These are phyloP conservation scores for Tachina lurida DNA, from an alignment of 2,888 invertebrate genomes.

Conservation along the genomic window DNA sequence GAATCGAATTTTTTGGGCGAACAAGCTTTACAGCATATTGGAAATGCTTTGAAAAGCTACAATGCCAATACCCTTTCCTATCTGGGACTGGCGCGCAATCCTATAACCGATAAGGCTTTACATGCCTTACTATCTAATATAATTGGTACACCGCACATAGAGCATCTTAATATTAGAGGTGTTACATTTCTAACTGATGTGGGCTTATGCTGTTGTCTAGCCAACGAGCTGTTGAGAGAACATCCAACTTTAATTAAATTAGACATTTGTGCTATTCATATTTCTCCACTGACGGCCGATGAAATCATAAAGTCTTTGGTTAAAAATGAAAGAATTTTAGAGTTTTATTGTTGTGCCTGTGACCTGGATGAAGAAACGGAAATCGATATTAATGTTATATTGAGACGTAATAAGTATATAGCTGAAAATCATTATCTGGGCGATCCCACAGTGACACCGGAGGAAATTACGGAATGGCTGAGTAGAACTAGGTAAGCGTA, in stretches of 20 bases:
- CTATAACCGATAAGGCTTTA: conserved; percentile 73
- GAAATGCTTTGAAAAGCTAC: conserved; percentile 53
- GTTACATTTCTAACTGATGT: conserved; percentile 11
- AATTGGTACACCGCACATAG: conserved; percentile 72
- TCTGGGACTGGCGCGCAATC: conserved; percentile 77
- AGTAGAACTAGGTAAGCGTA: conserved; percentile 70
- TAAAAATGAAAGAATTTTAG: conserved; percentile 73
- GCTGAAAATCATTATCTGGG: conserved; percentile 73
- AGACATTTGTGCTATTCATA: conserved; percentile 73
- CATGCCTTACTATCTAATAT: conserved; percentile 68
- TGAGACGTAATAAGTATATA: conserved; percentile 77
- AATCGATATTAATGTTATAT: conserved; percentile 75
- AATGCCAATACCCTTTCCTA: conserved; percentile 70
- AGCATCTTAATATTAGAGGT: conserved; percentile 75
- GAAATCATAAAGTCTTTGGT: conserved; percentile 74
- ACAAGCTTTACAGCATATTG: conserved; percentile 65
- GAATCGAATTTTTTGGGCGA: conserved; percentile 75
- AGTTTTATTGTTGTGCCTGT: conserved; percentile 76
- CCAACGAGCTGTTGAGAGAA: conserved; percentile 72
- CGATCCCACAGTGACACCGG: conserved; percentile 72
- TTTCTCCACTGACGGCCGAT: conserved; percentile 57
- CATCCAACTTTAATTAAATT: conserved; percentile 74
- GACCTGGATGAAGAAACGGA: conserved; percentile 75
- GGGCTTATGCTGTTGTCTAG: conserved; percentile 66
- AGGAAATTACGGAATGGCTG: conserved; percentile 73